These are phyloP conservation scores for Thripadectes ignobilis DNA, from an alignment of 2,797 vertebrate species.

Conservation along the genomic window DNA sequence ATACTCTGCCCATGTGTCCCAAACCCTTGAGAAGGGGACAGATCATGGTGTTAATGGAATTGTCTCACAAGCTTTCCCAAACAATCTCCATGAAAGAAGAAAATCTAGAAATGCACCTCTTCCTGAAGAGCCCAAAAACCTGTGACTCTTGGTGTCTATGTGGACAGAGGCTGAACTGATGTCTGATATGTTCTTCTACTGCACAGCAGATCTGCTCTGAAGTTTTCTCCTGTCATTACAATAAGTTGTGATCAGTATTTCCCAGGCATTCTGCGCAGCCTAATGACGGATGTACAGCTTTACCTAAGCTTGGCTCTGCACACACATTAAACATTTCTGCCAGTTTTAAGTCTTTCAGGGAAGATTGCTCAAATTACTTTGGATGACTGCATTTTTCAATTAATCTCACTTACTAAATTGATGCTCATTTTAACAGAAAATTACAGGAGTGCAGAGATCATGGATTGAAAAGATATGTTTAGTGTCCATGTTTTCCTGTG, in stretches of 20 bases:
- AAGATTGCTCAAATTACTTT: not conserved
- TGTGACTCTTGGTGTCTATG: not conserved
- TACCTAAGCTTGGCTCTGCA: not conserved
- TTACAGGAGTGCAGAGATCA: not conserved
- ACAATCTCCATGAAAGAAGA: not conserved
- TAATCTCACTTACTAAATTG: not conserved
- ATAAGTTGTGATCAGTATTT: not conserved
- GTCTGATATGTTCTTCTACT: not conserved
- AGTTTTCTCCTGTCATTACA: not conserved
- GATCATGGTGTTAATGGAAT: not conserved
- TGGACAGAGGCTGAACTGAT: not conserved
- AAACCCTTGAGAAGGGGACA: not conserved
- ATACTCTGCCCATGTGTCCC: not conserved
- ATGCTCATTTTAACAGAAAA: not conserved
- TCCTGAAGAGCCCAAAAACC: not conserved
- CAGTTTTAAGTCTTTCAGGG: not conserved
- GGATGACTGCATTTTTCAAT: not conserved
- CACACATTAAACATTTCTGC: not conserved
- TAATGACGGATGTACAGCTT: not conserved
- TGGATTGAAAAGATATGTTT: not conserved
- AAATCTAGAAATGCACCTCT: not conserved
- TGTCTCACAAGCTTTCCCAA: not conserved
- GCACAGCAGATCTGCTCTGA: not conserved
- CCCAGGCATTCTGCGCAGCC: not conserved
- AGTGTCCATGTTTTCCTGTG: not conserved